Evolutionary conservation across 2,888 invertebrate genomes (phyloP), one percentile per base, ranked within the genome.

Genomic region (Anticlea derivata): DNA sequence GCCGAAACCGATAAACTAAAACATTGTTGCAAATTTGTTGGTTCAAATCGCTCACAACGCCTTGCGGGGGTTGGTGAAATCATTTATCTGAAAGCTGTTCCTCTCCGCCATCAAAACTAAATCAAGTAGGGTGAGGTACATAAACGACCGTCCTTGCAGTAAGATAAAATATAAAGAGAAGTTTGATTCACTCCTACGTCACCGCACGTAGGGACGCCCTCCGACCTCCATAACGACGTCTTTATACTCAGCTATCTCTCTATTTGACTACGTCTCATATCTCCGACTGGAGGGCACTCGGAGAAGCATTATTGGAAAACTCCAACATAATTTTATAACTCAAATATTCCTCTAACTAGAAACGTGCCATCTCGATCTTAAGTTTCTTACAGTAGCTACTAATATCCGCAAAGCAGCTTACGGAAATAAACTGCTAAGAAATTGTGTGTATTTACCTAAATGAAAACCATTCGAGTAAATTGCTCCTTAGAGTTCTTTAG

Each of bases 51-150:
- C 66, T 70, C 61, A 33, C 26, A 60, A 60, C 59, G 57, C 57
- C 39, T 47, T 63, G 63, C 52, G 56, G 64, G 68, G 64, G 68
- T 62, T 70, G 66, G 70, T 75, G 70, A 71, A 80, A 86, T 85
- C 80, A 86, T 88, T 89, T 89, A 88, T 84, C 82, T 88, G 78
- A 87, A 83, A 87, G 84, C 83, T 78, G 76, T 78, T 79, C 84
- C 88, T 84, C 83, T 80, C 80, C 77, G 81, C 84, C 80, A 89
- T 89, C 87, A 89, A 87, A 89, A 86, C 86, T 84, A 83, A 83
- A 89, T 89, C 87, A 88, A 87, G 83, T 76, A 83, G 83, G 87
- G 84, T 75, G 80, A 80, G 74, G 81, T 78, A 78, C 83, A 85
- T 88, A 86, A 88, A 86, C 82, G 73, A 81, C 88, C 88, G 75